Percentiles rank a stretch among this genome's conserved stretches.
phyloP scores from a whole-genome alignment of 1,140 invertebrate genomes.

The Platyscapa corneri region DNA sequence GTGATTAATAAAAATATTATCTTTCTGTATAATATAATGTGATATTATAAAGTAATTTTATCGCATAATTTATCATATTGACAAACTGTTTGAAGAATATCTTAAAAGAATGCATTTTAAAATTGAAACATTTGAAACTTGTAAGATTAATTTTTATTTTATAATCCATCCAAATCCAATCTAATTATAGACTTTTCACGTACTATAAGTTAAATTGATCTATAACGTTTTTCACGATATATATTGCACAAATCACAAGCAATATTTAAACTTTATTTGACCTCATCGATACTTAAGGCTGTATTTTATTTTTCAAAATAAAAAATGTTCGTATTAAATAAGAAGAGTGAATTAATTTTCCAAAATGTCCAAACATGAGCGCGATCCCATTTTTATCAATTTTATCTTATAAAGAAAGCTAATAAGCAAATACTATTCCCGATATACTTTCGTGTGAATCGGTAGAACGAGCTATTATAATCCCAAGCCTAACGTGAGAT shows the following conservation, averaged over 20 bases:
- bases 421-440: too few relatives aligned
- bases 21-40: neutral
- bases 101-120: neutral
- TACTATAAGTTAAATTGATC: neutral
- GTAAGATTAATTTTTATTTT: neutral
- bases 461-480: too few relatives aligned
- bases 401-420: too few relatives aligned
- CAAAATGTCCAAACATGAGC: too few relatives aligned
- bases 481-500: too few relatives aligned
- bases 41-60: neutral
- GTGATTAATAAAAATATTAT: neutral
- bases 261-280: constrained; percentile 6
- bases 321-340: neutral
- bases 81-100: neutral
- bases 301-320: neutral
- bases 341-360: neutral
- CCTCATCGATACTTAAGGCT: neutral
- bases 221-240: neutral
- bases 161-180: neutral
- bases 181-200: neutral
- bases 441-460: too few relatives aligned
- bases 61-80: neutral
- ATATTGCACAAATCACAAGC: neutral
- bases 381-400: too few relatives aligned
- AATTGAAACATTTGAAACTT: neutral